Conservation (phyloP, 2,113 vertebrate genomes). For the Oxyura jamaicensis region DNA sequence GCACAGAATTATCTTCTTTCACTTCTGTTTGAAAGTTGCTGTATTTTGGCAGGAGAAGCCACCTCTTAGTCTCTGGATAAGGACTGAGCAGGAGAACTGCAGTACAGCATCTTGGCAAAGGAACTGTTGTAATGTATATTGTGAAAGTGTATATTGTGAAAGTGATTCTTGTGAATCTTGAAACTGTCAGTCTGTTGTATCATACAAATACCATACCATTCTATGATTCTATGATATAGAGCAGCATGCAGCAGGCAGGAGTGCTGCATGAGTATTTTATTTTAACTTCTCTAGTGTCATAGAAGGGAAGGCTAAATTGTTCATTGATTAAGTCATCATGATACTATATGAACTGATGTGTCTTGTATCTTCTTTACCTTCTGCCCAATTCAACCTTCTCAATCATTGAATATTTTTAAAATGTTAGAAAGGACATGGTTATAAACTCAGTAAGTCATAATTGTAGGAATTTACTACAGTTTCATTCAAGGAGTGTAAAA, state of each 20-base stretch:
- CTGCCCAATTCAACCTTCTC: background rate
- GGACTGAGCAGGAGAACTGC: background rate
- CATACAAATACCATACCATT: background rate
- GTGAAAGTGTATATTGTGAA: background rate
- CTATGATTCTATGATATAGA: background rate
- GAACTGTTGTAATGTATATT: background rate
- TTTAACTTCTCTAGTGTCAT: background rate
- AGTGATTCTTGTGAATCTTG: background rate
- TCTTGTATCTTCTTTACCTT: background rate
- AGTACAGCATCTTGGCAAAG: background rate
- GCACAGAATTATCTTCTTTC: background rate
- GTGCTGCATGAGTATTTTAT: background rate
- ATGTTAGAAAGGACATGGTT: background rate
- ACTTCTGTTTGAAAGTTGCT: background rate
- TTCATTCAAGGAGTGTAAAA: background rate
- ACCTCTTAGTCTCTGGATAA: background rate
- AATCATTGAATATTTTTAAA: conserved; percentile 4
- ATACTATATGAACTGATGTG: background rate
- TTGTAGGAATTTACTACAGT: background rate
- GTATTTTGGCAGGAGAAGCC: background rate
- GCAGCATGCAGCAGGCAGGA: background rate
- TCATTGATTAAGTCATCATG: conserved; percentile 8
- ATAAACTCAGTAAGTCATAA: background rate
- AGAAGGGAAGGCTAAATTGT: background rate
- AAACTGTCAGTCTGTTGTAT: background rate